Conservation (phyloP, 2,797 vertebrate species). For the Sebastes vulpes region DNA sequence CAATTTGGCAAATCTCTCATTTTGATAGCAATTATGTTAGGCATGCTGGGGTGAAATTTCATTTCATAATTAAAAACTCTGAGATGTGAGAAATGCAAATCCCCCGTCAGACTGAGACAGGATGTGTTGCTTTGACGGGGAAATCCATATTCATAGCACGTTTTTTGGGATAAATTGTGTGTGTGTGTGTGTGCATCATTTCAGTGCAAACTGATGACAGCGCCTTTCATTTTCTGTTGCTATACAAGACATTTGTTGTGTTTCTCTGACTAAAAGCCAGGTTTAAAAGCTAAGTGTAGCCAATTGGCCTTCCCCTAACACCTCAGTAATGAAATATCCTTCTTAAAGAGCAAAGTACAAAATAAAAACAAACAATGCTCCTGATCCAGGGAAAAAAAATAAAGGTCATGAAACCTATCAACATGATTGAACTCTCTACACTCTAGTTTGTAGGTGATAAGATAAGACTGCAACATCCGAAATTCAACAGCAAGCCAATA, state of each 20-base stretch:
- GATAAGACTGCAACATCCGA: slow-evolving; percentile 20
- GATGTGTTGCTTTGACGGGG: slow-evolving; percentile 12
- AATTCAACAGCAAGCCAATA: slow-evolving; percentile 36
- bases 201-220: background rate
- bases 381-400: background rate
- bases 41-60: slow-evolving; percentile 48
- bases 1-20: slow-evolving; percentile 56
- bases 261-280: background rate
- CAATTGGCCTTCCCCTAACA: background rate
- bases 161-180: slow-evolving; percentile 1
- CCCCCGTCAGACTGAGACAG: slow-evolving; percentile 17
- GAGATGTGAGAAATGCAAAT: slow-evolving; percentile 70
- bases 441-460: slow-evolving; percentile 13
- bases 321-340: background rate
- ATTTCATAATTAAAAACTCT: slow-evolving; percentile 62
- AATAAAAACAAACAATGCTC: background rate
- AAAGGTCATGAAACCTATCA: slow-evolving; percentile 24
- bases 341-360: slow-evolving; percentile 4
- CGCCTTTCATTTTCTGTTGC: slow-evolving; percentile 1
- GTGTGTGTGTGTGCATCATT: background rate
- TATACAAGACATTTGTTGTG: background rate
- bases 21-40: slow-evolving; percentile 62
- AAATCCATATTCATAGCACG: slow-evolving; percentile 59
- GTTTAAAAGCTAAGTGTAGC: background rate
- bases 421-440: slow-evolving; percentile 8